Evolutionary conservation across 2,113 vertebrate genomes (phyloP), one percentile per base, ranked within the genome.

Genomic region (Passer montanus): DNA sequence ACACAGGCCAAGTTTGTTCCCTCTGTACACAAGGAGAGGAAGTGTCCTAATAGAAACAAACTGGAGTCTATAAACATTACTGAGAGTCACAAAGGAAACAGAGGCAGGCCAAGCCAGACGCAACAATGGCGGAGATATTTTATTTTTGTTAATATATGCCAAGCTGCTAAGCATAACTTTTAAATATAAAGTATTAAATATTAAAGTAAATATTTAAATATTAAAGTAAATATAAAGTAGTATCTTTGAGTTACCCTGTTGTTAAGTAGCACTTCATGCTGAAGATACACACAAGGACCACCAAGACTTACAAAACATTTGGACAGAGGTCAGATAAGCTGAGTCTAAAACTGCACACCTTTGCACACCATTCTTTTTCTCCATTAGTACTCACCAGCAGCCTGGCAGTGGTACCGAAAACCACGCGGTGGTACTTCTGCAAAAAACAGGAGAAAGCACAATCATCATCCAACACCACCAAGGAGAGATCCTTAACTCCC

Each of bases 401-500:
- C 84, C 95, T 98, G 98, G 90, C 98, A 98, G 89, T 98, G 98
- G 95, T 98, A 98, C 43, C 97, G 96, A 97, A 98, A 98, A n/a
- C 98, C 98, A 93, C 95, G 92, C 7, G 98, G 98, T 76, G 98
- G 97, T 44, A 93, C 90, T 90, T 98, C 98, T 98, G 76, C 17
- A 97, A 87, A 53, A 89, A 9, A 93, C 5, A 68, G 19, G 11
- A 91, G 93, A 86, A n/a, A 37, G 67, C 27, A 10, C n/a, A 70
- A 30, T 26, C 53, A 80, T 21, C 59, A 89, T n/a, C 44, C 44
- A 69, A 18, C 44, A 80, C 49, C 10, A 46, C 16, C 13, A 60
- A 6, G 2, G 8, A 78, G 11, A 88, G 24, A 91, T 53, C 43
- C 49, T 81, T 47, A 47, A 56, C 35, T 53, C 60, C 43, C n/a